These are phyloP conservation scores for Excalfactoria chinensis DNA, from an alignment of 2,113 vertebrate species.

Conservation along the genomic window DNA sequence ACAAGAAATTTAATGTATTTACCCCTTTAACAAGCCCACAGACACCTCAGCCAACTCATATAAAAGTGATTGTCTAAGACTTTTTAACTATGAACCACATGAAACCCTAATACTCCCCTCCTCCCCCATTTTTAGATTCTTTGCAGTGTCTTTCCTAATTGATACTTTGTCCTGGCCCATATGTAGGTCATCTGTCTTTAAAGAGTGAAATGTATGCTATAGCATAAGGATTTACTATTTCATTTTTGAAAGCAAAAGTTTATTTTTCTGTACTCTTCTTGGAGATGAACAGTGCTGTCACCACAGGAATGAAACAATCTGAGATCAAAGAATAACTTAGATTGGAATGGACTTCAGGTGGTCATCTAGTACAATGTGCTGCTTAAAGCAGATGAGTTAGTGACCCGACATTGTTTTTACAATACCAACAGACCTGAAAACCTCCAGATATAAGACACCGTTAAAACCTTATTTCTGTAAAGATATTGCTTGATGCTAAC, in stretches of 20 bases:
- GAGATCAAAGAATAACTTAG: neutral
- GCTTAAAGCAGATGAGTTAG: neutral
- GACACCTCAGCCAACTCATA: neutral
- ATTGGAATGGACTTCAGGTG: neutral
- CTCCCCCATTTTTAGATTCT: neutral
- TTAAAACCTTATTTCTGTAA: neutral
- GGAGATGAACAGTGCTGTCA: neutral
- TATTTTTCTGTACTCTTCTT: neutral
- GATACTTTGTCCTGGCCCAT: neutral
- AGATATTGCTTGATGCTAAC: neutral
- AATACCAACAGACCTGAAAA: neutral
- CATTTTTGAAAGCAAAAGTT: neutral
- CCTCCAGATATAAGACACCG: neutral
- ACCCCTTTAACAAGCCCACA: neutral
- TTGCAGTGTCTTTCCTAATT: neutral
- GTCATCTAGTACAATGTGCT: neutral
- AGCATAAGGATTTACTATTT: neutral
- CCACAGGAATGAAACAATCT: neutral
- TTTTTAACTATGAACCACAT: neutral
- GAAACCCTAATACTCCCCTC: accelerated
- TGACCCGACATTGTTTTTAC: neutral
- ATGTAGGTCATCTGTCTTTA: neutral
- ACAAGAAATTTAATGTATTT: neutral
- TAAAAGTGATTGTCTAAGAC: neutral
- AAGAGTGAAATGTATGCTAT: neutral